Conservation (phyloP, 2,888 invertebrate genomes). For the Baccha elongata region DNA sequence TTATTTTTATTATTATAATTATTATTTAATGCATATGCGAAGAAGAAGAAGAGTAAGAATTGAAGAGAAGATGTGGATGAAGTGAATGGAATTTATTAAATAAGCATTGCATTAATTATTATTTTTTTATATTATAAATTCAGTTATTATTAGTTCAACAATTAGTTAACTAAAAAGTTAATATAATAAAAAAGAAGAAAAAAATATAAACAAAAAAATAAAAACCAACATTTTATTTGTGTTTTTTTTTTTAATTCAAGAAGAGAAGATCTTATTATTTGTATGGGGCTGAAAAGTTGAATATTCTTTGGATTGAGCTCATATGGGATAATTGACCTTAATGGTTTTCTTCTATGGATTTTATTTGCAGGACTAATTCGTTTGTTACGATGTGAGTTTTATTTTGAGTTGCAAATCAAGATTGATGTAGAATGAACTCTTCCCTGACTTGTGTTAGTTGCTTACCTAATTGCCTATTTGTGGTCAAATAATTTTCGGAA, state of each 20-base stretch:
- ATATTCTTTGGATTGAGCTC: too few relatives aligned
- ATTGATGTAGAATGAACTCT: too few relatives aligned
- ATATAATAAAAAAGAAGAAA: conserved; percentile 29
- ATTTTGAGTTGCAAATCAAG: too few relatives aligned
- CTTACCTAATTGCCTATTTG: too few relatives aligned
- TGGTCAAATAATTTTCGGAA: too few relatives aligned
- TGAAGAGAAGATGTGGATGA: neutral
- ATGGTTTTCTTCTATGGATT: too few relatives aligned
- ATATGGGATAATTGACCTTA: too few relatives aligned
- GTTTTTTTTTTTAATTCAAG: too few relatives aligned
- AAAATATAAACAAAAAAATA: conserved; percentile 51
- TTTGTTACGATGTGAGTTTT: too few relatives aligned
- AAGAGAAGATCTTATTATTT: neutral
- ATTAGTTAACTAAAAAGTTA: conserved; percentile 26
- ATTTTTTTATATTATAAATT: conserved; percentile 36
- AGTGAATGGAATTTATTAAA: conserved; percentile 32
- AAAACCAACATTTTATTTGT: conserved; percentile 15
- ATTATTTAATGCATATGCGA: conserved; percentile 5
- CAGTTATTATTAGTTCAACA: conserved; percentile 40
- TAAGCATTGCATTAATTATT: conserved; percentile 39
- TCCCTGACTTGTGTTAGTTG: too few relatives aligned
- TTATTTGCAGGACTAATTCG: too few relatives aligned
- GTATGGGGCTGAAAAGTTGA: too few relatives aligned
- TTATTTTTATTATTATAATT: conserved; percentile 15
- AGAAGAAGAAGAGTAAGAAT: conserved; percentile 11